Conservation (phyloP, 2,113 vertebrate genomes). For the Catharus minimus region DNA sequence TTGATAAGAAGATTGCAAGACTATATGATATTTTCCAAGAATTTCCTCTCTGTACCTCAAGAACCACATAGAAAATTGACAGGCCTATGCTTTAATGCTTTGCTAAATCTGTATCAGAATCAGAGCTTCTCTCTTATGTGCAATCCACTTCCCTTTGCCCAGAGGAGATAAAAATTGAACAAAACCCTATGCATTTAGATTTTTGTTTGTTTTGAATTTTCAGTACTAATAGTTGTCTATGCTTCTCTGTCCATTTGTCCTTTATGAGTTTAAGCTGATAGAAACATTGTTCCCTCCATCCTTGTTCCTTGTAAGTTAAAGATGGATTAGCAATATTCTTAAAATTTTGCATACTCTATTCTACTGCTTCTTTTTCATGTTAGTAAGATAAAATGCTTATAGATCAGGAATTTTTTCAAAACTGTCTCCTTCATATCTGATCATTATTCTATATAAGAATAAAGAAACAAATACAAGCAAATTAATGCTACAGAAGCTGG, state of each 20-base stretch:
- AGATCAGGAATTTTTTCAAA: background rate
- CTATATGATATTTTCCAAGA: background rate
- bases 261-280: background rate
- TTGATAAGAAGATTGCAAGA: background rate
- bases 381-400: background rate
- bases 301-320: background rate
- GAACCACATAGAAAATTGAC: background rate
- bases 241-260: background rate
- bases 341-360: background rate
- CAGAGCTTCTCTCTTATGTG: accelerated
- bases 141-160: background rate
- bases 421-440: background rate
- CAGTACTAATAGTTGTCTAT: background rate
- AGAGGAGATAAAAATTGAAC: background rate
- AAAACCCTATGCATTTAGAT: background rate
- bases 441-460: background rate
- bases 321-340: background rate
- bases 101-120: background rate
- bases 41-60: background rate
- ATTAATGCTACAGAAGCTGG: background rate
- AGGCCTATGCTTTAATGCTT: background rate
- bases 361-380: background rate
- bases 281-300: background rate
- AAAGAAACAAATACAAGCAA: background rate
- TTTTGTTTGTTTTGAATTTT: background rate